Evolutionary conservation across 2,888 invertebrate genomes (phyloP).

Genomic region (Dorcus parallelipipedus): DNA sequence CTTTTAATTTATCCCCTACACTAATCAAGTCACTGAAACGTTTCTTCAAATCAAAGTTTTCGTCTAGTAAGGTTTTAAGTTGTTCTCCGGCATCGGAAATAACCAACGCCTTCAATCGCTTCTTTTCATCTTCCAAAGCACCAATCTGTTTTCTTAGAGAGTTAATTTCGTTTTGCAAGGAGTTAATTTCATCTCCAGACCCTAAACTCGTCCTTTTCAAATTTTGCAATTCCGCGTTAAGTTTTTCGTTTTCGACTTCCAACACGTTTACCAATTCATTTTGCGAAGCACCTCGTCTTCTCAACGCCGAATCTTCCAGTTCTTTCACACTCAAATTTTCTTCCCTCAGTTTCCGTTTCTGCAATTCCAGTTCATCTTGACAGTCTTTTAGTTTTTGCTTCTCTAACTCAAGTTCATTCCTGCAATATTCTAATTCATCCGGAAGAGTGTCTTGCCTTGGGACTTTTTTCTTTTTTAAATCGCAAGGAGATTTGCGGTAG

Average conservation of each 20-base stretch:
- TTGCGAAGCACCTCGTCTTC: constrained; percentile 7
- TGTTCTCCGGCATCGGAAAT: no score
- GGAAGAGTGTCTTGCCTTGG: background rate
- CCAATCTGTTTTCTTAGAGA: background rate
- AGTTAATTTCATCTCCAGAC: background rate
- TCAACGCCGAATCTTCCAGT: constrained; percentile 11
- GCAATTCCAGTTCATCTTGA: constrained; percentile 30
- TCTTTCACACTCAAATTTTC: constrained; percentile 10
- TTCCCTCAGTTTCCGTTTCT: constrained; percentile 6
- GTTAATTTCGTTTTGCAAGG: background rate
- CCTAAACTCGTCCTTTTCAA: background rate
- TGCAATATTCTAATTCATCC: background rate
- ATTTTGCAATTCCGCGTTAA: constrained; percentile 1
- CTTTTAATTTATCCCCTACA: background rate
- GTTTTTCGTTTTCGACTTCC: background rate
- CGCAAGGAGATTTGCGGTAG: no score
- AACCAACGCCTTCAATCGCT: background rate
- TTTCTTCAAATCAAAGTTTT: constrained; percentile 3
- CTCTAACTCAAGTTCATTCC: no score
- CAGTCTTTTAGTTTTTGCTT: constrained; percentile 19
- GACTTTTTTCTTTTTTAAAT: background rate
- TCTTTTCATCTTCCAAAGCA: constrained; percentile 2
- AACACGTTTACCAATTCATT: constrained; percentile 1
- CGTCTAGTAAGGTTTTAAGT: background rate
- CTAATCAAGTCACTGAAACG: background rate